These are phyloP conservation scores for Elegia similella DNA, from an alignment of 2,888 invertebrate genomes.

Conservation along the genomic window DNA sequence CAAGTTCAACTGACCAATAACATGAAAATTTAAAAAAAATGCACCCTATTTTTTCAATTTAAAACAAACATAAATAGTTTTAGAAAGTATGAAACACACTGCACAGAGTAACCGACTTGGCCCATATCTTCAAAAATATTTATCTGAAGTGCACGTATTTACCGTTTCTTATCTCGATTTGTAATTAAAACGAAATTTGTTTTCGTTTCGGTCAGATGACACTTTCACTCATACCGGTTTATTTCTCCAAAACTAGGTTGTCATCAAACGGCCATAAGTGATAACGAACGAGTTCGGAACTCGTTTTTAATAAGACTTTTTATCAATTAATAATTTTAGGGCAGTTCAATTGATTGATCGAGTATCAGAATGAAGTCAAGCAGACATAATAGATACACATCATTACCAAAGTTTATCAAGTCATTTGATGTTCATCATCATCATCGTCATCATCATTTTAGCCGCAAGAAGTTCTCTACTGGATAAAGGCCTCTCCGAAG, in stretches of 20 bases:
- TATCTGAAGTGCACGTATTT: not conserved
- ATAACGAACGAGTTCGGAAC: not conserved
- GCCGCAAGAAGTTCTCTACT: no score
- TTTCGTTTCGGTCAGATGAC: constrained; percentile 9
- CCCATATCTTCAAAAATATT: not conserved
- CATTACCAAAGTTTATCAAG: no score
- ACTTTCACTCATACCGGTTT: constrained; percentile 18
- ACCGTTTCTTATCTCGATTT: constrained; percentile 2
- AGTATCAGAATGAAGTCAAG: no score
- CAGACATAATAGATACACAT: no score
- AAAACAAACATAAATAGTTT: not conserved
- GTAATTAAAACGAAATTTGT: constrained; percentile 11
- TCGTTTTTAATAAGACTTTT: not conserved
- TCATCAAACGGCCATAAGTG: not conserved
- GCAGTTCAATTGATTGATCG: not conserved
- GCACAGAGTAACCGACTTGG: not conserved
- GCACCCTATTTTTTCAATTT: no score
- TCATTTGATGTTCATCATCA: no score
- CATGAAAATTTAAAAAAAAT: no score
- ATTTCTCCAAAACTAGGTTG: constrained; percentile 2
- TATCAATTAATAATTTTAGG: not conserved
- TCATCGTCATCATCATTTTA: no score
- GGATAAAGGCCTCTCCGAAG: no score
- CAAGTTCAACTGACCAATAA: no score
- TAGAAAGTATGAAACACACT: not conserved